phyloP scores from a whole-genome alignment of 1,140 invertebrate genomes.

The Solenopsis invicta region DNA sequence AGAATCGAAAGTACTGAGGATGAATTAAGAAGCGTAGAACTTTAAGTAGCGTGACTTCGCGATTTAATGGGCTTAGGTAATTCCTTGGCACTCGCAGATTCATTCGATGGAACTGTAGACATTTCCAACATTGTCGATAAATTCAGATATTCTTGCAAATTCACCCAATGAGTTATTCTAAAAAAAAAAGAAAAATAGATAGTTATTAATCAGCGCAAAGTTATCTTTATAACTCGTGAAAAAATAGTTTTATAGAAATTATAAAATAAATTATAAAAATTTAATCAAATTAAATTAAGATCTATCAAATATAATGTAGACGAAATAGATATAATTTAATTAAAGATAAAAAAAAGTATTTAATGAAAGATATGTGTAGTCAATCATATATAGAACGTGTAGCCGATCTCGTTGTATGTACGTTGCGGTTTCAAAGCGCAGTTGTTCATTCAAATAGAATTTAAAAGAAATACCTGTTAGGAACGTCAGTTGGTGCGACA shows the following conservation, averaged over 20 bases:
- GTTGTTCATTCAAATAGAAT: neutral
- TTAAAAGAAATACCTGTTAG: conserved; percentile 46
- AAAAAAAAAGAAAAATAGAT: conserved; percentile 30
- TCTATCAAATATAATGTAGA: neutral
- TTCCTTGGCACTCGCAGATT: conserved; percentile 67
- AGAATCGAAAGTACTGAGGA: conserved; percentile 19
- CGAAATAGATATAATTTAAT: conserved; percentile 3
- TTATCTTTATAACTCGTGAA: neutral
- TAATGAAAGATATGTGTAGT: neutral
- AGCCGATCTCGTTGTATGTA: neutral
- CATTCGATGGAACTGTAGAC: conserved; percentile 69
- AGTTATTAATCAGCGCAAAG: neutral
- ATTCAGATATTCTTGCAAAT: conserved; percentile 59
- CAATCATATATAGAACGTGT: neutral
- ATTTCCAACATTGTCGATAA: conserved; percentile 69
- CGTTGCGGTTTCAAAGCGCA: neutral
- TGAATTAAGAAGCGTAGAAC: neutral
- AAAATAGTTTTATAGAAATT: neutral
- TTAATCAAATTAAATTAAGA: neutral
- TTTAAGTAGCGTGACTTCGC: conserved; percentile 49
- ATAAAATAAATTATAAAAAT: neutral
- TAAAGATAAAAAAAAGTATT: neutral
- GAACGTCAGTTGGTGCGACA: neutral
- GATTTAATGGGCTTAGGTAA: conserved; percentile 77
- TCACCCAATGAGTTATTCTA: conserved; percentile 62